Base-by-base conservation (phyloP, 2,113 vertebrate species). In the Dasyornis broadbenti region DNA sequence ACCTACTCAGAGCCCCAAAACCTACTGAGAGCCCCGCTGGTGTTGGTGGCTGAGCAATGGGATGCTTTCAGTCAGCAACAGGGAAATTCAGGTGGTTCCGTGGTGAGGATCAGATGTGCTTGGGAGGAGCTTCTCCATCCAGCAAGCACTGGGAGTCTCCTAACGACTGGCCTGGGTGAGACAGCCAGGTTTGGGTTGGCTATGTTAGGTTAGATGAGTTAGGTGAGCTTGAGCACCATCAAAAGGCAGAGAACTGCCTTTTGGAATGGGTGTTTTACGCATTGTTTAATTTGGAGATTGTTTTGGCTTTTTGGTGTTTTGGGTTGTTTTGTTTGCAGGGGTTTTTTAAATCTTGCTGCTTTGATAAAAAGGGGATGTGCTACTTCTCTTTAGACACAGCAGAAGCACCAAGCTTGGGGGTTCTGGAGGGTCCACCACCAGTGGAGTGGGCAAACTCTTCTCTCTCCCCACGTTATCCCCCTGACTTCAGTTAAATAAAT, bases 21-120 rank as follows among this genome's bases (percentile, higher is more conserved):
- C 13, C 14, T 61, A 21, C 13, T 12, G 5, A 4, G 66, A 68
- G 7, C 9, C 14, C 18, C 2, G 0, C 33, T 37, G n/a, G 9
- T 57, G 40, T 11, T 18, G 28, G 33, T n/a, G 56, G 21, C 9
- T 35, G 45, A 35, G 59, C 22, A 6, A 11, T 18, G 10, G 42
- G 52, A 15, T 0, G 13, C 9, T 68, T n/a, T 40, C 15, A 2
- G 33, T 3, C 1, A 4, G 45, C 10, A 30, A 0, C 0, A 0
- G 23, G 26, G 39, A 63, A 57, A 28, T 65, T 77, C 33, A 21
- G 1, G 9, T 39, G 52, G 21, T 24, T 66, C 72, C 26, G 1
- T 20, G 42, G 23, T 19, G 47, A 60, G 35, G 33, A n/a, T 57
- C 37, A 61, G 59, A 15, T 7, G 28, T 31, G 31, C 11, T 20